Conservation (phyloP, 2,113 vertebrate genomes). For the Lasiurus borealis region DNA sequence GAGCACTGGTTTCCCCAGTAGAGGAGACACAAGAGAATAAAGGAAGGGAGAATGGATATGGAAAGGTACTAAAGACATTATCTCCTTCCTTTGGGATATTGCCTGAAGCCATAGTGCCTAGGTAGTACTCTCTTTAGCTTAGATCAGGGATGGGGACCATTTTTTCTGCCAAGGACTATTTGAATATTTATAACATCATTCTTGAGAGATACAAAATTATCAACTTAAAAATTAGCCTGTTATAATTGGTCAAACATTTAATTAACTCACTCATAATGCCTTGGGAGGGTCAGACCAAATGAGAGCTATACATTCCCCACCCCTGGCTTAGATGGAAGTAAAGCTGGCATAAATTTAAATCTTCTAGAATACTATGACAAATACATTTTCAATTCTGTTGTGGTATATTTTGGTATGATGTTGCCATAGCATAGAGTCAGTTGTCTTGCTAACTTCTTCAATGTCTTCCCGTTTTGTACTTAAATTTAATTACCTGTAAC, state of each 20-base stretch:
- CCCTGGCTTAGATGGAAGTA: background rate
- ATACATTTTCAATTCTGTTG: background rate
- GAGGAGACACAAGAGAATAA: background rate
- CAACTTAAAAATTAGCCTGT: too few relatives aligned
- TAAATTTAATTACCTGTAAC: constrained; percentile 12
- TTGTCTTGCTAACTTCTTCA: constrained; percentile 48
- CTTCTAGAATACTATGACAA: background rate
- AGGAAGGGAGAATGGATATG: background rate
- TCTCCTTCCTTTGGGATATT: background rate
- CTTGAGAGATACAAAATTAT: too few relatives aligned
- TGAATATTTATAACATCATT: too few relatives aligned
- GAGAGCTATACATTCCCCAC: too few relatives aligned
- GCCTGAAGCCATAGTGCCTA: background rate
- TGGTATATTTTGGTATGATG: constrained; percentile 16
- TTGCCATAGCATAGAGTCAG: background rate
- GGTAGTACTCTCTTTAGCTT: background rate
- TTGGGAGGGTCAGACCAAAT: too few relatives aligned
- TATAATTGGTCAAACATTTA: too few relatives aligned
- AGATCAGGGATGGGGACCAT: background rate
- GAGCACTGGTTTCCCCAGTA: background rate
- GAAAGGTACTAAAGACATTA: background rate
- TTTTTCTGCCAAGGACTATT: too few relatives aligned
- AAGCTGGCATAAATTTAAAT: constrained; percentile 25
- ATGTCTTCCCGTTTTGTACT: background rate
- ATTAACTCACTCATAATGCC: too few relatives aligned